A percentile compares a stretch with the other conserved stretches of the same genome.
Evolutionary conservation across 2,113 vertebrate genomes (phyloP).

Genomic region (Hippocampus barbouri): DNA sequence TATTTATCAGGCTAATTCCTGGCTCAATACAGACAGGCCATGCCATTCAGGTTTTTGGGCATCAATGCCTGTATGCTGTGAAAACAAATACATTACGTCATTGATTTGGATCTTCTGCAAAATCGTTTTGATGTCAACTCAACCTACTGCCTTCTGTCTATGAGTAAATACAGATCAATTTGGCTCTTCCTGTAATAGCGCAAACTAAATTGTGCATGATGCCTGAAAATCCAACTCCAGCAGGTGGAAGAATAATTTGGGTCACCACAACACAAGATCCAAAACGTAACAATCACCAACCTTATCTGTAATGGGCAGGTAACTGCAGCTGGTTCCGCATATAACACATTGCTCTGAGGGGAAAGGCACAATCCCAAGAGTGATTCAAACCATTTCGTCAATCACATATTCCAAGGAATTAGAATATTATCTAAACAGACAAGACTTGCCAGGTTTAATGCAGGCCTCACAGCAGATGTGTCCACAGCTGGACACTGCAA

Average conservation of each 20-base stretch:
- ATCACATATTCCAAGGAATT: neutral
- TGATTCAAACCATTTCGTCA: neutral
- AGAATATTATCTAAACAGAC: neutral
- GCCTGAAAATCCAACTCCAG: neutral
- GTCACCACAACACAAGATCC: neutral
- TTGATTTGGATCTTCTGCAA: too few relatives aligned
- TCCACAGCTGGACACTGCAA: constrained; percentile 80
- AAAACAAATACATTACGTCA: too few relatives aligned
- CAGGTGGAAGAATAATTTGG: neutral
- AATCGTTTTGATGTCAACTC: too few relatives aligned
- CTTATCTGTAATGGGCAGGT: constrained; percentile 78
- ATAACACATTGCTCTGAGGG: constrained; percentile 76
- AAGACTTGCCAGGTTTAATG: constrained; percentile 69
- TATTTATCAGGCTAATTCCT: too few relatives aligned
- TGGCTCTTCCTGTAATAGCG: neutral
- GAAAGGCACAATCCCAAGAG: neutral
- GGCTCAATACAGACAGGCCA: too few relatives aligned
- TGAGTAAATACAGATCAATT: neutral
- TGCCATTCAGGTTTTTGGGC: too few relatives aligned
- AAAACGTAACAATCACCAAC: constrained; percentile 59
- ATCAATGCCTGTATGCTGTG: too few relatives aligned
- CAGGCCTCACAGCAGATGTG: constrained; percentile 82
- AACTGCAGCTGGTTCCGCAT: constrained; percentile 77
- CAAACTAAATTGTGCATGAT: neutral
- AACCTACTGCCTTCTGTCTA: neutral